Base-by-base conservation (phyloP, 2,113 vertebrate species). In the Rhea pennata region DNA sequence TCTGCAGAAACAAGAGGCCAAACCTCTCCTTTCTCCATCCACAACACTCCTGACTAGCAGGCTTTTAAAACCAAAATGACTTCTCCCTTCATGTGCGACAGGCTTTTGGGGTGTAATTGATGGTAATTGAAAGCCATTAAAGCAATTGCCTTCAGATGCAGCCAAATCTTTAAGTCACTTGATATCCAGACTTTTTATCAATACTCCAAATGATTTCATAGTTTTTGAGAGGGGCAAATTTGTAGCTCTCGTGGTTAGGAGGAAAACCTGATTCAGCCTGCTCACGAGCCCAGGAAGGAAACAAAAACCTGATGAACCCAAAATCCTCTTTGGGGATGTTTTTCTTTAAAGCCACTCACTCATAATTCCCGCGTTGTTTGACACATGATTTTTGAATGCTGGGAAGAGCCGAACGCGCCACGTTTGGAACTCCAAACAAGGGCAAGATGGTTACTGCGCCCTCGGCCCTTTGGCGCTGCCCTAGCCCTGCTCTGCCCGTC, bases 1-100 rank as follows among this genome's bases (percentile, higher is more conserved):
- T 40, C 33, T 13, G 10, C 5, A 7, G 0, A 0, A 2, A 27
- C 26, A 70, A 65, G 5, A 85, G 3, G 39, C 54, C 79, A 31
- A 15, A 10, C 29, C 36, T 39, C 16, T 14, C 42, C 20, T 15
- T 31, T 7, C 8, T 48, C 17, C 20, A 11, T 36, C 33, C n/a
- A 36, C 36, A 36, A 36, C 7, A 20, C 3, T 1, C 66, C 3
- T 8, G 31, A 59, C 7, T 0, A 70, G 39, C 3, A 29, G 39
- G 12, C n/a, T 69, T 69, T 79, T 51, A 70, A 80, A 86, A 15
- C 7, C 33, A 26, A 82, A 46, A 9, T 42, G 56, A 40, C 20
- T 54, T 29, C 39, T n/a, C 22, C 67, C 44, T 48, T n/a, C 70
- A 70, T 13, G 39, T 85, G 24, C 13, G 9, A 21, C 54, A 76